A percentile compares a stretch with the other conserved stretches of the same genome.
phyloP scores from a whole-genome alignment of 2,797 vertebrate genomes.

The Siniperca scherzeri region DNA sequence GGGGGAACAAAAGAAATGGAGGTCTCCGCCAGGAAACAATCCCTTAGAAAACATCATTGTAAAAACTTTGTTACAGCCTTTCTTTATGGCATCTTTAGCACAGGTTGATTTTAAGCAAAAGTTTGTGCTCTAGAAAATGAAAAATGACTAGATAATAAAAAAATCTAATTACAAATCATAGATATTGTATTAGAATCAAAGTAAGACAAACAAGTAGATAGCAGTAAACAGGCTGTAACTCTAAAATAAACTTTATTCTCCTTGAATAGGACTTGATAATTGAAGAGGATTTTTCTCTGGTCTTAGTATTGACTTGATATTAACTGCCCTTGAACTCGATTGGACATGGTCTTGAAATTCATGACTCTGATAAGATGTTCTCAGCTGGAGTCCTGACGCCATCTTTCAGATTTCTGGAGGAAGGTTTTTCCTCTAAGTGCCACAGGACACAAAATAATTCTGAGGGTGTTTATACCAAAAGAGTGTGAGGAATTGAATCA shows the following conservation, averaged over 20 bases:
- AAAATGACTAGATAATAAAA: neutral
- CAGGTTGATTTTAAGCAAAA: neutral
- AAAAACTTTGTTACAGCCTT: slow-evolving; percentile 12
- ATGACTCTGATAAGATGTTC: neutral
- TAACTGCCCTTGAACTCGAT: neutral
- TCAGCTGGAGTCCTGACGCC: slow-evolving; percentile 32
- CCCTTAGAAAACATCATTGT: slow-evolving; percentile 1
- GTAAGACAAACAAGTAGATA: neutral
- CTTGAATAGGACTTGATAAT: neutral
- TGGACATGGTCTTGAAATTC: neutral
- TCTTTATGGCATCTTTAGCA: slow-evolving; percentile 9
- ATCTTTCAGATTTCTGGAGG: slow-evolving; percentile 1
- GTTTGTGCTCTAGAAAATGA: neutral
- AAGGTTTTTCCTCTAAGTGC: neutral
- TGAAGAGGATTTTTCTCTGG: neutral
- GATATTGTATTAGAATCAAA: slow-evolving; percentile 4
- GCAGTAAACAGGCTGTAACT: slow-evolving; percentile 1
- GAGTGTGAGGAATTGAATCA: slow-evolving; percentile 38
- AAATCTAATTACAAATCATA: neutral
- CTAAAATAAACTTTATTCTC: neutral
- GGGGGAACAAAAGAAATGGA: neutral
- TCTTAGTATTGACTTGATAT: neutral
- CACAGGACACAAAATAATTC: slow-evolving; percentile 14
- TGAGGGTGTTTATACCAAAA: slow-evolving; percentile 29
- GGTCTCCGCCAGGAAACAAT: slow-evolving; percentile 28